phyloP scores from a whole-genome alignment of 2,113 vertebrate genomes.

The Muscicapa adusta region DNA sequence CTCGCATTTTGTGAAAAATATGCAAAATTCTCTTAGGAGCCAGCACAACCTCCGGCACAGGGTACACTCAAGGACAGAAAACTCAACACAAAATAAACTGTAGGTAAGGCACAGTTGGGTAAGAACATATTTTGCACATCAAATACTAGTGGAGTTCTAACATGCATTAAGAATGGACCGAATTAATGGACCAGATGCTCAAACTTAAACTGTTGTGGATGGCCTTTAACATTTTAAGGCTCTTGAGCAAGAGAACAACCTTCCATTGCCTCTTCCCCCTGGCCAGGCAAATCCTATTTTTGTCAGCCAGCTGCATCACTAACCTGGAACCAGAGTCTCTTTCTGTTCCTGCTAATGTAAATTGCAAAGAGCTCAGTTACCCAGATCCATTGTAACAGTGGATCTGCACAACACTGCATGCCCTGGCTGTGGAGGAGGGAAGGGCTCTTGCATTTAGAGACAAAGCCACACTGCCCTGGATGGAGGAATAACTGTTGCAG shows the following conservation, averaged over 20 bases:
- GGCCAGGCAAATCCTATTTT: slow-evolving; percentile 20
- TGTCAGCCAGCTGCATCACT: neutral
- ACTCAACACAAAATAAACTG: neutral
- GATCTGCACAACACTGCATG: neutral
- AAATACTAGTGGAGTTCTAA: neutral
- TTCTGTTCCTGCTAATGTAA: neutral
- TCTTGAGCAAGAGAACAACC: neutral
- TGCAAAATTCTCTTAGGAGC: neutral
- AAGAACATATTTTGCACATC: neutral
- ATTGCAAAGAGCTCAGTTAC: neutral
- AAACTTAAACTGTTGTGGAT: neutral
- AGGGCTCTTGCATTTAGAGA: neutral
- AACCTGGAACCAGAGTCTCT: slow-evolving; percentile 4
- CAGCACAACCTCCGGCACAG: neutral
- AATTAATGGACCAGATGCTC: neutral
- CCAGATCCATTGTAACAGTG: neutral
- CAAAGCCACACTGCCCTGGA: neutral
- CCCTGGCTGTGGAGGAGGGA: neutral
- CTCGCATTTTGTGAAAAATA: neutral
- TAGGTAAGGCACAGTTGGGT: neutral
- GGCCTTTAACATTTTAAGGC: neutral
- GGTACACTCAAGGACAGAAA: neutral
- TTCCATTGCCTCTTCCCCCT: neutral
- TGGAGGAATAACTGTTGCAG: neutral
- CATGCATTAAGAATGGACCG: neutral